Evolutionary conservation across 2,113 vertebrate species (phyloP).

Genomic region (Vicugna pacos): DNA sequence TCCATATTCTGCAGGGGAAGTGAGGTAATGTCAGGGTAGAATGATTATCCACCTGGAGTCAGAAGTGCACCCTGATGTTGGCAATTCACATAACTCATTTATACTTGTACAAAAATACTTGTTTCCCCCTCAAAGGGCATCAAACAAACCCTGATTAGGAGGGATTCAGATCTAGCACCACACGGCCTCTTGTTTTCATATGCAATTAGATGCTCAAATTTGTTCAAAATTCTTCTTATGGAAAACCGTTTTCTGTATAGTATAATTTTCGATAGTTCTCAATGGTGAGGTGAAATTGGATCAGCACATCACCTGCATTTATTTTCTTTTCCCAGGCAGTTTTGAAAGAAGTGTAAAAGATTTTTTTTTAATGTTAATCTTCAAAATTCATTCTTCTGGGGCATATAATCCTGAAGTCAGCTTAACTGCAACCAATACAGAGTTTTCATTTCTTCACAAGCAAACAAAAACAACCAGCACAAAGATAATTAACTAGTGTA

Average conservation of each 20-base stretch:
- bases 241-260: constrained; percentile 79
- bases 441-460: constrained; percentile 81
- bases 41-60: neutral
- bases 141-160: constrained; percentile 65
- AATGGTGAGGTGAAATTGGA: constrained; percentile 83
- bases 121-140: neutral
- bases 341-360: constrained; percentile 80
- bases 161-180: neutral
- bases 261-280: constrained; percentile 81
- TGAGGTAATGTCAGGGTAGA: neutral
- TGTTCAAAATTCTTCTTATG: constrained; percentile 81
- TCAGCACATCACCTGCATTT: constrained; percentile 85
- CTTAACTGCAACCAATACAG: constrained; percentile 87
- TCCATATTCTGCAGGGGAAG: neutral
- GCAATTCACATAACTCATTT: neutral
- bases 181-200: constrained; percentile 65
- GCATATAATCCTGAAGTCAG: constrained; percentile 84
- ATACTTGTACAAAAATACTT: neutral
- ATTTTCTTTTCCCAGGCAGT: constrained; percentile 87
- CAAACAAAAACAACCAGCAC: constrained; percentile 58
- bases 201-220: constrained; percentile 80
- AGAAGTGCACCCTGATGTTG: neutral
- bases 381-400: constrained; percentile 85
- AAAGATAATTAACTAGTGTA: constrained; percentile 49
- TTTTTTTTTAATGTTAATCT: constrained; percentile 79